Evolutionary conservation across 1,140 invertebrate species (phyloP).

Genomic region (Drosophila seguyi): DNA sequence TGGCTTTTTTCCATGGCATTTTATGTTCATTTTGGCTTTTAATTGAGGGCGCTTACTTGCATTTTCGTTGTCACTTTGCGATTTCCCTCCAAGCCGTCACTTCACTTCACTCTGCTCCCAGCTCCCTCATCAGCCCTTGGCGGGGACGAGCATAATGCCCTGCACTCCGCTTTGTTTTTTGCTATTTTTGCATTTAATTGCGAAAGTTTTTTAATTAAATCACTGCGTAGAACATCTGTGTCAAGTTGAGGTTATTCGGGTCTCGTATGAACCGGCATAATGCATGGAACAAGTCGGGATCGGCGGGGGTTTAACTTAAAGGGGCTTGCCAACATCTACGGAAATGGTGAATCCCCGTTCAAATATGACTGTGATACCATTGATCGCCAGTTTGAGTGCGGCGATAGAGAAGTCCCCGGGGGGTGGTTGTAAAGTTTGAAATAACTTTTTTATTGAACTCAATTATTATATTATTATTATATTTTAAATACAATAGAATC

Average conservation of each 20-base stretch:
- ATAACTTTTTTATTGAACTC: neutral
- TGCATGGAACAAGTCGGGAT: constrained; percentile 20
- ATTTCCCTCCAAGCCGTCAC: constrained; percentile 42
- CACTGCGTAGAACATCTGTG: constrained; percentile 78
- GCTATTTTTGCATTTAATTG: constrained; percentile 78
- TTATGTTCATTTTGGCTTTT: constrained; percentile 79
- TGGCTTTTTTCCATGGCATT: constrained; percentile 55
- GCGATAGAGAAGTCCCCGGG: neutral
- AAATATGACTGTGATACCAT: constrained; percentile 1
- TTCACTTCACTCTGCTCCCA: constrained; percentile 12
- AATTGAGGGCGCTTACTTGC: constrained; percentile 79
- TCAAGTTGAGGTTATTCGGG: constrained; percentile 61
- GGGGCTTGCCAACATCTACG: neutral
- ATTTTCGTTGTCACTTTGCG: constrained; percentile 80
- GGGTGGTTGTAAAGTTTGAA: neutral
- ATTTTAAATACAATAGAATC: too few species aligned
- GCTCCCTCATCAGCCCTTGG: neutral
- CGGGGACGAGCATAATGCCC: constrained; percentile 28
- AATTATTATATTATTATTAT: too few species aligned
- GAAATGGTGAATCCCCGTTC: constrained; percentile 27
- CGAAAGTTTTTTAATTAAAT: constrained; percentile 84
- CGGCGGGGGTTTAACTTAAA: neutral
- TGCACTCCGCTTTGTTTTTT: constrained; percentile 50
- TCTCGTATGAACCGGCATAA: constrained; percentile 53
- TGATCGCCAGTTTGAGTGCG: neutral